Base-by-base conservation (phyloP, 2,888 invertebrate species). In the Agelastica alni region DNA sequence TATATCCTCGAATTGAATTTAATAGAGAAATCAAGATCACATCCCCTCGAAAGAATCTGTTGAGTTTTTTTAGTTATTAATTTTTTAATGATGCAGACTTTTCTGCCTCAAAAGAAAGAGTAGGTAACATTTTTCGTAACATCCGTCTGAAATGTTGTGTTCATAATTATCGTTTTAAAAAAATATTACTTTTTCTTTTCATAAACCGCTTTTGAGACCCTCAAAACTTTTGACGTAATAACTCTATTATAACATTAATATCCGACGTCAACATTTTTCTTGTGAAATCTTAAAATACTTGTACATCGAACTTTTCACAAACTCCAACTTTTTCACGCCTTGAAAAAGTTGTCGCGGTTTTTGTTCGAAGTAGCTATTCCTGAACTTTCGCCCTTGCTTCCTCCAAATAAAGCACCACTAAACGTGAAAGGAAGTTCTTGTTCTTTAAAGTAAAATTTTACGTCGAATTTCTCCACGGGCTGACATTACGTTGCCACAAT, bases 391-490 rank as follows among this genome's bases (percentile, higher is more conserved):
- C 36, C 10, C 10, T 17, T 12, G 10, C 32, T 10, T 13, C 3
- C 7, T 13, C n/a, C 16, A n/a, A 36, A 36, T 36, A 36, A 36
- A 20, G 28, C 13, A 26, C 28, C 22, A 47, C 5, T 16, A 37
- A 48, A 48, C 16, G 30, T 30, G 10, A 48, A 48, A 48, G 41
- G 48, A 39, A 41, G 41, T 48, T 48, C 48, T 12, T 48, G 48
- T 28, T 37, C 28, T 6, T 17, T 20, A 14, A 17, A 42, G 41
- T 51, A 42, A 51, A 51, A 46, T 51, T 51, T 51, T 39, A 55
- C 51, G 34, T 46, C 18, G 28, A 46, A 28, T 55, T 46, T 46
- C 41, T 39, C 17, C 16, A 17, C n/a, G 4, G 4, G 10, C 17
- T 17, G 17, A 6, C 17, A 36, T n/a, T 36, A 36, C n/a, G n/a